A percentile compares a stretch with the other conserved stretches of the same genome.
phyloP scores from a whole-genome alignment of 35 echinoderm and acorn worm genomes.

The Heliocidaris tuberculata region DNA sequence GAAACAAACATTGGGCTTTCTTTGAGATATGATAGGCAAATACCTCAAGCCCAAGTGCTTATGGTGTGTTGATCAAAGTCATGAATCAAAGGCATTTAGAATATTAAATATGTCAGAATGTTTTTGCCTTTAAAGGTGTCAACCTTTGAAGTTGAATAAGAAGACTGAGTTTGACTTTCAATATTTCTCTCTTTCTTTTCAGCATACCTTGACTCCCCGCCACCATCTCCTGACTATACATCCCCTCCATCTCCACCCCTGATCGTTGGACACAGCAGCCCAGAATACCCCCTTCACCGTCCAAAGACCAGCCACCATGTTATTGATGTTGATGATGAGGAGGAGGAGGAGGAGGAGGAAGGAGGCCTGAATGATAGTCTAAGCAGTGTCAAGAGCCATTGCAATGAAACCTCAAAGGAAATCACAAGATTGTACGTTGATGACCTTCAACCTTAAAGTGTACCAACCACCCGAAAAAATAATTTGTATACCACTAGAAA shows the following conservation, averaged over 20 bases:
- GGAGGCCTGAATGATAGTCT: not conserved
- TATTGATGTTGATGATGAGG: not conserved
- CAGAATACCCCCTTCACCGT: not conserved
- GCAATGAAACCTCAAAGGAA: not conserved
- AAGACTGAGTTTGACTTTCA: too few relatives aligned
- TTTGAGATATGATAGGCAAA: too few relatives aligned
- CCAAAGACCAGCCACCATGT: not conserved
- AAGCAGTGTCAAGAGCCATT: not conserved
- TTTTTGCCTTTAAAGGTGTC: too few relatives aligned
- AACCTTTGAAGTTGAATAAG: too few relatives aligned
- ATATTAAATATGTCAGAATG: too few relatives aligned
- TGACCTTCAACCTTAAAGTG: not conserved
- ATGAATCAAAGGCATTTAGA: too few relatives aligned
- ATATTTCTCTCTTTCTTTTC: not conserved
- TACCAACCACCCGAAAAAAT: too few relatives aligned
- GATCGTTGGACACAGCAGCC: not conserved
- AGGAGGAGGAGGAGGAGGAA: not conserved
- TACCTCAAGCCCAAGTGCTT: too few relatives aligned
- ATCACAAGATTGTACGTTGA: not conserved
- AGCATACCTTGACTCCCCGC: conserved; percentile 7
- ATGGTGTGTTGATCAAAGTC: too few relatives aligned
- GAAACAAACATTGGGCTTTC: too few relatives aligned
- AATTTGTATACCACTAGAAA: too few relatives aligned
- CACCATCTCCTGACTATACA: not conserved
- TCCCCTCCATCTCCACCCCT: not conserved